Evolutionary conservation across 2,797 vertebrate genomes (phyloP), one percentile per base, ranked within the genome.

Genomic region (Acanthurus tractus): DNA sequence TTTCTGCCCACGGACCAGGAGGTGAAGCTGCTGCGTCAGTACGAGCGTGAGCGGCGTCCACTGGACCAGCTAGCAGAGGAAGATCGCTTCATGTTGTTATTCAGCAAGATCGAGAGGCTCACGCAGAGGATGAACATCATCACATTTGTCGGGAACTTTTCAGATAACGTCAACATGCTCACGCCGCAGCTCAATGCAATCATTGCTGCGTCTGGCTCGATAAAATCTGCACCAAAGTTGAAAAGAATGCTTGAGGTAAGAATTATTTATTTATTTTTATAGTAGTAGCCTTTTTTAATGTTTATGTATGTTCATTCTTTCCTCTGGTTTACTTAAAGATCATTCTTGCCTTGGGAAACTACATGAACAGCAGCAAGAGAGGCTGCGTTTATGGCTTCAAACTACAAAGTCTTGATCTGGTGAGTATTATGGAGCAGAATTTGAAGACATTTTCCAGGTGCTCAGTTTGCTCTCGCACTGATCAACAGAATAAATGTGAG

Each of bases 341-440:
- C 78, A 99, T 99, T 76, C 88, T 99, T 80, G 98, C 98, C 0
- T 78, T 99, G 64, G 98, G 98, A 54, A 99, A 99, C 94, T 99
- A 99, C 93, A 99, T 99, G 98, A 99, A 99, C 92, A 99, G 98
- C 93, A 98, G 98, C 93, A 99, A 98, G 89, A 95, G 98, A 23
- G 98, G 98, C 0, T 97, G 97, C 0, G 98, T 99, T 69, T 99
- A 99, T 1, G 98, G 98, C 64, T 99, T 99, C 92, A 99, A 99
- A 88, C 83, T 99, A 55, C 98, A 99, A 91, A 99, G 98, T 92
- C 92, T 99, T 81, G 98, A 99, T 90, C 94, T 99, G 96, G 98
- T 99, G 93, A 93, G 96, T 81, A 18, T 40, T 45, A 23, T 20
- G 0, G 9, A 50, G 38, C 18, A n/a, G 17, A 49, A 18, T 22